Conservation (phyloP, 2,888 invertebrate species). For the Parnassius apollo region DNA sequence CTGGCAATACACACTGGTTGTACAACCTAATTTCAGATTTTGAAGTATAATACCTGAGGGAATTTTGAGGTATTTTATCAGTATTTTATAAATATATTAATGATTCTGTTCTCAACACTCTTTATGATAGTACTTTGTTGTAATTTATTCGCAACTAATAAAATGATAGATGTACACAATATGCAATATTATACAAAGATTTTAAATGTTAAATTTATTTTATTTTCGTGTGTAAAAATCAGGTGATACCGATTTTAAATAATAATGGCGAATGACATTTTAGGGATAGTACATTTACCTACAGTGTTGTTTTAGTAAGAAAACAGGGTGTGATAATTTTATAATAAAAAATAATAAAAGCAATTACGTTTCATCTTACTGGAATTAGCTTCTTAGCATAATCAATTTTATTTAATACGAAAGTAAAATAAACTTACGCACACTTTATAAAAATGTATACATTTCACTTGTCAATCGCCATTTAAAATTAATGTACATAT, state of each 20-base stretch:
- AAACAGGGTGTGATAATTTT: not conserved
- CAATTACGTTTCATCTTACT: too few relatives aligned
- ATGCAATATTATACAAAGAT: not conserved
- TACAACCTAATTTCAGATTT: too few relatives aligned
- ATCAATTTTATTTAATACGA: not conserved
- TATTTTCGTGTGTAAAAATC: too few relatives aligned
- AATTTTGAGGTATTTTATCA: too few relatives aligned
- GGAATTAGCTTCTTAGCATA: not conserved
- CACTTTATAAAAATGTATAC: not conserved
- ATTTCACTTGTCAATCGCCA: conserved; percentile 15
- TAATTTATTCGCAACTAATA: not conserved
- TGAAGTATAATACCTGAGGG: too few relatives aligned
- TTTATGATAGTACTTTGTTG: too few relatives aligned
- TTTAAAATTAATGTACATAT: conserved; percentile 46
- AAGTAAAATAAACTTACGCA: not conserved
- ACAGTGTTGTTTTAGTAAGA: not conserved
- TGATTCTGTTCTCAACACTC: too few relatives aligned
- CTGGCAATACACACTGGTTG: too few relatives aligned
- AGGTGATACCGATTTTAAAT: too few relatives aligned
- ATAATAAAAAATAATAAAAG: too few relatives aligned
- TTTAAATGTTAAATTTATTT: too few relatives aligned
- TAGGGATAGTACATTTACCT: not conserved
- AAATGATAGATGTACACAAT: conserved; percentile 15
- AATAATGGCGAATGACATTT: not conserved
- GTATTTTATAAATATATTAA: too few relatives aligned